A percentile compares a stretch with the other conserved stretches of the same genome.
Conservation (phyloP, 35 echinoderm and acorn worm species). For the Acanthaster planci region DNA sequence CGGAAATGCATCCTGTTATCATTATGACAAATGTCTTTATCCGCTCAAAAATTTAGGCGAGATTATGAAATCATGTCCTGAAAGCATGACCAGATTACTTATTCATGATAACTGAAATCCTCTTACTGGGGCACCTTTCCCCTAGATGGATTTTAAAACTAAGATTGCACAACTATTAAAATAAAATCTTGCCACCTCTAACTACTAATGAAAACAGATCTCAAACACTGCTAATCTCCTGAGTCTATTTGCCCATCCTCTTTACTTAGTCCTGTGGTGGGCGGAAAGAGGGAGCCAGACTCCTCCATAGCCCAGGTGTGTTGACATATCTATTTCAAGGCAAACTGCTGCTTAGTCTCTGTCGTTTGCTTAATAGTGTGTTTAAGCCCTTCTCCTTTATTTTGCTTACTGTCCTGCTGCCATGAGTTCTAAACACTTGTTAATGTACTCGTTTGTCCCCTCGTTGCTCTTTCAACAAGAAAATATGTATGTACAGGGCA, state of each 20-base stretch:
- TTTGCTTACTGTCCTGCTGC: constrained; percentile 6
- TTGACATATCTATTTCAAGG: background rate
- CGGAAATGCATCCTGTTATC: too few species aligned
- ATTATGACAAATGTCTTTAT: too few species aligned
- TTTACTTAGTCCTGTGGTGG: background rate
- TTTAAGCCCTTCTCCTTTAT: background rate
- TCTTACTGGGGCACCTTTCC: background rate
- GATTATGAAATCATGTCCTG: too few species aligned
- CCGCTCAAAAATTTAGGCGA: too few species aligned
- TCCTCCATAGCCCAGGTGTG: background rate
- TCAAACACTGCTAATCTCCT: background rate
- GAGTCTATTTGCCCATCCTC: constrained; percentile 8
- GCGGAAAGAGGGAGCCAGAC: background rate
- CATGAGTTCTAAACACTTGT: background rate
- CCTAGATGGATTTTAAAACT: constrained; percentile 1
- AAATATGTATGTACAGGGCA: too few species aligned
- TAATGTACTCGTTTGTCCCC: too few species aligned
- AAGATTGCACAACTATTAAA: background rate
- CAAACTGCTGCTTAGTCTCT: background rate
- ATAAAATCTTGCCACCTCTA: too few species aligned
- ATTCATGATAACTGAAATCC: too few species aligned
- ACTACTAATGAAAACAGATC: too few species aligned
- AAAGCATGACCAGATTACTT: too few species aligned
- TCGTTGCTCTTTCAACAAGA: too few species aligned
- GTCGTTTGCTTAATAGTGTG: background rate